Conservation (phyloP, 2,113 vertebrate genomes). For the Gnathonemus longibarbis region DNA sequence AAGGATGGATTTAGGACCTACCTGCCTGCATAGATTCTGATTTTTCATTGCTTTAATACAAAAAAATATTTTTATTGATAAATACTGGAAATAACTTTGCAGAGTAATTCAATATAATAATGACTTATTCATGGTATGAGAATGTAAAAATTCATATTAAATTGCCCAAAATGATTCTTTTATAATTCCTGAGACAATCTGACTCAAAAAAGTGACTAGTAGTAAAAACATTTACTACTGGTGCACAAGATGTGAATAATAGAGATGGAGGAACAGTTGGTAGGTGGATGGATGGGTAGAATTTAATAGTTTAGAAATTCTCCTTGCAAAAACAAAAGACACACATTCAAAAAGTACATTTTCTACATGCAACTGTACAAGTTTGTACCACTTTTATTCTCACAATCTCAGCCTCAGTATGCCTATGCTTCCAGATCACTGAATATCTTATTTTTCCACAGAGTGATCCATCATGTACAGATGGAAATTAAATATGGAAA, state of each 20-base stretch:
- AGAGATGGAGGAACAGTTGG: neutral
- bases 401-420: neutral
- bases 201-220: neutral
- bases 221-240: no score
- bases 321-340: neutral
- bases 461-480: neutral
- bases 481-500: neutral
- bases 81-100: neutral
- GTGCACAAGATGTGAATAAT: neutral
- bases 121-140: neutral
- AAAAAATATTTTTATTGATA: neutral
- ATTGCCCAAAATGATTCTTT: neutral
- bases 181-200: neutral
- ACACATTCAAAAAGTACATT: neutral
- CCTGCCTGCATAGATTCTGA: neutral
- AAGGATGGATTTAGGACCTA: neutral
- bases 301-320: neutral
- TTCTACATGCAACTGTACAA: neutral
- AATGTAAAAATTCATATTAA: neutral
- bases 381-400: neutral
- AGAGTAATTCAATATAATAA: neutral
- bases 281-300: neutral
- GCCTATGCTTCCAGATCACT: neutral
- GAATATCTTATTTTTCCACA: neutral
- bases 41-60: neutral